Percentiles rank a stretch among this genome's conserved stretches.
phyloP scores from a whole-genome alignment of 2,797 vertebrate genomes.

The Falco concolor region DNA sequence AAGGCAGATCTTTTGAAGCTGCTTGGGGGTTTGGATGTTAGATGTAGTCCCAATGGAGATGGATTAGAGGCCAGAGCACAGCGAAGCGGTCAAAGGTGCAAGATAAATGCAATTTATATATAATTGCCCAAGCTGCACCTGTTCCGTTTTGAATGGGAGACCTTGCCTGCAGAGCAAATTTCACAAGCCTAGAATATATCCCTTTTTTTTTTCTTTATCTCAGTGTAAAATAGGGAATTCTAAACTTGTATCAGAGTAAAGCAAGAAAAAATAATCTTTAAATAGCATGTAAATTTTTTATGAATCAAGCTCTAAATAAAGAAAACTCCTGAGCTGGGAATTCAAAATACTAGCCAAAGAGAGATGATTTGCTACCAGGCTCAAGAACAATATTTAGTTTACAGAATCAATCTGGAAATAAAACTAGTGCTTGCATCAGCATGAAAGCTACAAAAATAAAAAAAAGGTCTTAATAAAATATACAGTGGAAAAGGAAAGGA shows the following conservation, averaged over 20 bases:
- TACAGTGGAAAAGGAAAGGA: constrained; percentile 60
- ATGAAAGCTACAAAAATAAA: constrained; percentile 66
- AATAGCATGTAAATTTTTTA: constrained; percentile 70
- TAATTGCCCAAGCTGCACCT: constrained; percentile 64
- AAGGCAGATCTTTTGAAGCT: constrained; percentile 47
- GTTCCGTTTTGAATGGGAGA: constrained; percentile 49
- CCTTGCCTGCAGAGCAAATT: constrained; percentile 16
- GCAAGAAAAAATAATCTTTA: constrained; percentile 59
- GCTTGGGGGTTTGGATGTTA: constrained; percentile 31
- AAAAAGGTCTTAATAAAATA: constrained; percentile 64
- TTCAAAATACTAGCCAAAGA: constrained; percentile 61
- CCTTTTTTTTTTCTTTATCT: background rate
- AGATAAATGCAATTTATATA: constrained; percentile 66
- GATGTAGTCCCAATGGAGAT: constrained; percentile 45
- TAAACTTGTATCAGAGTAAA: constrained; percentile 51
- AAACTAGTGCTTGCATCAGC: constrained; percentile 65
- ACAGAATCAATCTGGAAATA: constrained; percentile 69
- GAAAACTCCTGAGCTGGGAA: constrained; percentile 65
- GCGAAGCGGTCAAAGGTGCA: constrained; percentile 52
- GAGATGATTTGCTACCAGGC: constrained; percentile 58
- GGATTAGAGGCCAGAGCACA: constrained; percentile 53
- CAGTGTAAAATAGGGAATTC: constrained; percentile 57
- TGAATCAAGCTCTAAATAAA: constrained; percentile 70
- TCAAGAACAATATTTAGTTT: constrained; percentile 71
- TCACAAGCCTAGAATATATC: constrained; percentile 20